These are phyloP conservation scores for Philhelius pedissequus DNA, from an alignment of 2,888 invertebrate species.

Conservation along the genomic window DNA sequence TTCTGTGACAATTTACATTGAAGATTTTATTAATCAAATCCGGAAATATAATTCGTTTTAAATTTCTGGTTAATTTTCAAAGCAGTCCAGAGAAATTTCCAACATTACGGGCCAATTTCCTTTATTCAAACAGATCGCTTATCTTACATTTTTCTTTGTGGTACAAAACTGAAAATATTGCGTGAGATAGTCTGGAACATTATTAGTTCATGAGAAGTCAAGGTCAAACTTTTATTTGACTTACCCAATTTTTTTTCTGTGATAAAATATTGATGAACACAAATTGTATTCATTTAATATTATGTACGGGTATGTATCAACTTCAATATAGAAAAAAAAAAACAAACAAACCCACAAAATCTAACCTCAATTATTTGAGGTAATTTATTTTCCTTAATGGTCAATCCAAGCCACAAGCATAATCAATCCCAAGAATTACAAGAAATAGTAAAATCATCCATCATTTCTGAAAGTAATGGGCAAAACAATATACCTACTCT, in stretches of 20 bases:
- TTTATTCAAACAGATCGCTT: too few relatives aligned
- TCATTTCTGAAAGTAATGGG: slow-evolving; percentile 35
- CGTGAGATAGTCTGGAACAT: too few relatives aligned
- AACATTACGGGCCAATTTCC: too few relatives aligned
- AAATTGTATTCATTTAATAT: not conserved
- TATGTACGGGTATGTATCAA: not conserved
- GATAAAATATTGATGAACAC: not conserved
- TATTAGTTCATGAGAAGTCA: too few relatives aligned
- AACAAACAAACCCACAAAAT: not conserved
- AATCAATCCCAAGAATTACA: not conserved
- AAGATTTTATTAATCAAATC: too few relatives aligned
- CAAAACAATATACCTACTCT: not conserved
- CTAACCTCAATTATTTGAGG: slow-evolving; percentile 5
- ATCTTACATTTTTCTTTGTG: too few relatives aligned
- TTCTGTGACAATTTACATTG: too few relatives aligned
- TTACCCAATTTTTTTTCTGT: not conserved
- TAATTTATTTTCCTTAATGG: slow-evolving; percentile 45
- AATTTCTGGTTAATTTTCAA: too few relatives aligned
- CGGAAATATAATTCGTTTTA: too few relatives aligned
- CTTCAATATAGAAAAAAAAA: not conserved
- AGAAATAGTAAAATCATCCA: slow-evolving; percentile 35
- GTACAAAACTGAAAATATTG: too few relatives aligned
- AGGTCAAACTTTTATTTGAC: too few relatives aligned
- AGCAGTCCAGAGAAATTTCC: too few relatives aligned
- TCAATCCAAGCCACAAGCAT: slow-evolving; percentile 24